Base-by-base conservation (phyloP, 2,888 invertebrate genomes). In the Philereme transversata region DNA sequence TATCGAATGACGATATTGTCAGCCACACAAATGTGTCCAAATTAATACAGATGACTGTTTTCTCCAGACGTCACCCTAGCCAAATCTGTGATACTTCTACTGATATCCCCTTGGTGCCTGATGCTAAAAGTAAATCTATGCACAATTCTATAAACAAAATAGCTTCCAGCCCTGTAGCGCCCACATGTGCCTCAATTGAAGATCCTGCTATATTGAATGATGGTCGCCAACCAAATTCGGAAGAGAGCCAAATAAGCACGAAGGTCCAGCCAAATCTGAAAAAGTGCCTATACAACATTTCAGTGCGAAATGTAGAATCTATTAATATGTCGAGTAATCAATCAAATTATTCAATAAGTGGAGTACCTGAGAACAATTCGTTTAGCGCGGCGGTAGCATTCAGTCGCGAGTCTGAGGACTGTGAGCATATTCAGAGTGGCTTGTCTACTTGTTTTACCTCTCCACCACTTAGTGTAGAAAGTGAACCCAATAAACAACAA, bases 271-370 rank as follows among this genome's bases (percentile, higher is more conserved):
- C 45, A 11, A 45, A 11, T 22, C 22, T 6, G 36, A 53, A 11
- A 10, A 4, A 45, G 11, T 2, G 44, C 34, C 47, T 43, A 6
- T 11, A 35, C 48, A 48, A 11, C 8, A 6, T 54, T 41, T 43
- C 43, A 43, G 55, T 55, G n/a, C 48, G 48, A 35, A 11, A 48
- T 49, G 48, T 48, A 36, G 43, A 48, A 11, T 6, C 47, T 35
- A 55, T 55, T 10, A 54, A 52, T 36, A 36, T 5, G 9, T 40
- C 40, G 8, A 11, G 45, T 36, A 22, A 36, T 44, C 44, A 52
- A 34, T 11, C 35, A 8, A 51, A 41, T 4, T 8, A 1, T 22
- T 45, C 22, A 43, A 1, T 22, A 8, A 4, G 5, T n/a, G 11
- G 10, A 36, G 45, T 35, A 35, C 7, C 10, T 33, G 35, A 10